Conservation (phyloP, 1,140 invertebrate species). For the Leptoteleia sp. region DNA sequence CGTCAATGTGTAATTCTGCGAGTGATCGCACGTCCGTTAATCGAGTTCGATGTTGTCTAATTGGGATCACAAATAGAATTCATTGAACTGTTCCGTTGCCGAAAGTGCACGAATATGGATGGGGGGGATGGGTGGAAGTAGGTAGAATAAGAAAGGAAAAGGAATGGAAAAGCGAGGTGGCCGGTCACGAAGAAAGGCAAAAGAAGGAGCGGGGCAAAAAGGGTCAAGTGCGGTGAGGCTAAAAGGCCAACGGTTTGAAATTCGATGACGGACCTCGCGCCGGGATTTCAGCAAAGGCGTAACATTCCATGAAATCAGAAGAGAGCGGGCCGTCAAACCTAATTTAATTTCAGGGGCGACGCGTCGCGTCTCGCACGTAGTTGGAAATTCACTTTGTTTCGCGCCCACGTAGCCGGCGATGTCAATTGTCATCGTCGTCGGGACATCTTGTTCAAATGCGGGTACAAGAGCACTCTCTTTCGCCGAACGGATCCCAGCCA, state of each 20-base stretch:
- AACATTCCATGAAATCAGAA: conserved; percentile 6
- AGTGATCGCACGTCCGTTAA: conserved; percentile 10
- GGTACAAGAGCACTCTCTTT: conserved; percentile 3
- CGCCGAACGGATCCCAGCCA: conserved; percentile 16
- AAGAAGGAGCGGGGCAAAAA: neutral
- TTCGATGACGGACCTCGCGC: no score
- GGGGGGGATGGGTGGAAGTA: no score
- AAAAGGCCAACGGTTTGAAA: conserved; percentile 41
- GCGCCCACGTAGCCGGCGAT: conserved; percentile 26
- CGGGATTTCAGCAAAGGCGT: neutral
- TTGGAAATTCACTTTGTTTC: conserved; percentile 57
- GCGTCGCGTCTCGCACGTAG: conserved; percentile 16
- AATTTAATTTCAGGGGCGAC: conserved; percentile 40
- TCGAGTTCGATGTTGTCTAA: conserved; percentile 17
- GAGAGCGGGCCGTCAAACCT: conserved; percentile 29
- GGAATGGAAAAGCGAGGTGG: no score
- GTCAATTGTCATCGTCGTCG: conserved; percentile 41
- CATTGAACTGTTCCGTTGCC: neutral
- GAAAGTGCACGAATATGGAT: neutral
- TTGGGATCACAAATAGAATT: conserved; percentile 13
- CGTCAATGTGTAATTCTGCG: conserved; percentile 12
- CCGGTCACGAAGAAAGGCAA: no score
- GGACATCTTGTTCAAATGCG: conserved; percentile 43
- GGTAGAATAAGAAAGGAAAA: no score
- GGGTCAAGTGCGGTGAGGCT: conserved; percentile 17